Evolutionary conservation across 2,888 invertebrate species (phyloP).

Genomic region (Xestobium rufovillosum): DNA sequence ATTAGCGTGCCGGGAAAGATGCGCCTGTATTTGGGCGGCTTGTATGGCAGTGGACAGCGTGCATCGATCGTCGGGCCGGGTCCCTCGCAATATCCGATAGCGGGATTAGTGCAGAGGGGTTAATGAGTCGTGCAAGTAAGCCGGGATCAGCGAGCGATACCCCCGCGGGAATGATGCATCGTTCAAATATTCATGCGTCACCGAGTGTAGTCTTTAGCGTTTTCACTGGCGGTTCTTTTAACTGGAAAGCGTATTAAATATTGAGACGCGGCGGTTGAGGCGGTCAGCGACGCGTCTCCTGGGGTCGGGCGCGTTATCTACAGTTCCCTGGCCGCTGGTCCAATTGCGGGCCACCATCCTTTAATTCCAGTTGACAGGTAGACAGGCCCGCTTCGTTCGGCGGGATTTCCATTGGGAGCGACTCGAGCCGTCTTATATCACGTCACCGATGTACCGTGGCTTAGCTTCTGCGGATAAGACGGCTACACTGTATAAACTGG

Average conservation of each 20-base stretch:
- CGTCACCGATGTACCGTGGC: constrained; percentile 24
- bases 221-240: constrained; percentile 2
- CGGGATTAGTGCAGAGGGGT: constrained; percentile 45
- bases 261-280: constrained; percentile 30
- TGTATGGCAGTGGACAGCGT: constrained; percentile 13
- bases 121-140: constrained; percentile 49
- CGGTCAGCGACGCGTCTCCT: constrained; percentile 36
- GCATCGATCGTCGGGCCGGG: constrained; percentile 21
- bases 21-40: too few species aligned
- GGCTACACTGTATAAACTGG: constrained; percentile 10
- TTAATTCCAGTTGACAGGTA: constrained; percentile 54
- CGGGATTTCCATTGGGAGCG: constrained; percentile 40
- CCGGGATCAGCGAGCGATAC: constrained; percentile 44
- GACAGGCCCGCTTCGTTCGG: constrained; percentile 36
- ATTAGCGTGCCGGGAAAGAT: too few species aligned
- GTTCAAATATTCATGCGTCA: constrained; percentile 42
- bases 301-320: constrained; percentile 39
- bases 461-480: constrained; percentile 12
- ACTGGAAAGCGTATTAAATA: constrained; percentile 37
- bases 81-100: constrained; percentile 43
- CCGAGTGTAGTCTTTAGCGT: constrained; percentile 17
- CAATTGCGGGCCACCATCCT: constrained; percentile 45
- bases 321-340: constrained; percentile 36
- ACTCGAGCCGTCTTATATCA: constrained; percentile 38
- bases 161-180: constrained; percentile 35